phyloP scores from a whole-genome alignment of 1,140 invertebrate species.

The Pentalonia nigronervosa region DNA sequence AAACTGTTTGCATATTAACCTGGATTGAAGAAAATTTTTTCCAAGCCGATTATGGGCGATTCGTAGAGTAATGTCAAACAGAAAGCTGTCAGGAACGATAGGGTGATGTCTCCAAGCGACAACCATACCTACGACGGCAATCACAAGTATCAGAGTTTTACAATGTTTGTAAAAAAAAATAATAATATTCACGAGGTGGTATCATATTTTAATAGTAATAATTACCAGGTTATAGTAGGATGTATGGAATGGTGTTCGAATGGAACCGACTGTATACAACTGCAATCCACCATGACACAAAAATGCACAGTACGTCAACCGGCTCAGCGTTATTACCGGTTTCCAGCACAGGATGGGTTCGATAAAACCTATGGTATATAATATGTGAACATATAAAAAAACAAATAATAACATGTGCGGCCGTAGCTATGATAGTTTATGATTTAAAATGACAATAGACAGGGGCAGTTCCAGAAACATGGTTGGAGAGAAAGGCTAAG shows the following conservation, averaged over 20 bases:
- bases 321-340: conserved; percentile 71
- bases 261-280: conserved; percentile 69
- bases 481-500: too few relatives aligned
- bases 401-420: background rate
- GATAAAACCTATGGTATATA: conserved; percentile 65
- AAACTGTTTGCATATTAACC: conserved; percentile 60
- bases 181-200: too few relatives aligned
- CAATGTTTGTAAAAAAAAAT: too few relatives aligned
- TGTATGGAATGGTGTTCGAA: conserved; percentile 65
- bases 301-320: conserved; percentile 77
- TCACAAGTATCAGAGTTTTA: background rate
- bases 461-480: too few relatives aligned
- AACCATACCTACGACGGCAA: conserved; percentile 66
- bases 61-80: conserved; percentile 73
- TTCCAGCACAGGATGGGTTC: conserved; percentile 72
- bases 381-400: background rate
- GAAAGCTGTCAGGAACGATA: conserved; percentile 72
- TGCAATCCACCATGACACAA: conserved; percentile 75
- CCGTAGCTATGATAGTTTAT: background rate
- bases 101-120: conserved; percentile 67
- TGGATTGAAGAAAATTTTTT: conserved; percentile 70
- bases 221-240: conserved; percentile 33
- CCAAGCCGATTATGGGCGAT: conserved; percentile 74
- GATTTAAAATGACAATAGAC: too few relatives aligned
- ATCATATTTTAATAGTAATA: background rate